Evolutionary conservation across 53 echinoderm and acorn worm species (phyloP).

Genomic region (Stichopus horrens): DNA sequence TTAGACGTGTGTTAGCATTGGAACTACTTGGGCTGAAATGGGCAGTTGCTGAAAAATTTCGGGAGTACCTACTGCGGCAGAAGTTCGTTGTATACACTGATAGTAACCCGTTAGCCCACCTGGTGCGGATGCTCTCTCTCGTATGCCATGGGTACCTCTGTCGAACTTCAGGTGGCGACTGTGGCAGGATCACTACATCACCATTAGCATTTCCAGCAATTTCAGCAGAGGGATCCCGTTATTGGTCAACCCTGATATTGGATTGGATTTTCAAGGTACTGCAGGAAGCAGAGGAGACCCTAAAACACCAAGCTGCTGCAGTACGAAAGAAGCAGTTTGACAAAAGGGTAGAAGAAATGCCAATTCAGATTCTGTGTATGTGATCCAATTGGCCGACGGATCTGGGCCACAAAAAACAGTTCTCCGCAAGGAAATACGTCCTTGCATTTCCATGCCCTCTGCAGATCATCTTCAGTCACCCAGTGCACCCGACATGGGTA

Average conservation of each 20-base stretch:
- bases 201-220: slow-evolving; percentile 4
- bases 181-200: slow-evolving; percentile 4
- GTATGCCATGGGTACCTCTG: neutral
- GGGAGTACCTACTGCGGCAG: slow-evolving; percentile 39
- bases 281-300: slow-evolving; percentile 39
- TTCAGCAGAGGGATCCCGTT: slow-evolving; percentile 6
- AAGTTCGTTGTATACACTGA: slow-evolving; percentile 50
- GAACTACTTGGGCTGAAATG: slow-evolving; percentile 53
- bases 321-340: slow-evolving; percentile 33
- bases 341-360: slow-evolving; percentile 35
- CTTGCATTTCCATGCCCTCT: too few species aligned
- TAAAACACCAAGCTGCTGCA: slow-evolving; percentile 31
- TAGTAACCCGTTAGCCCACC: slow-evolving; percentile 54
- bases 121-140: neutral
- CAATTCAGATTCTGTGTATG: neutral
- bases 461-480: too few species aligned
- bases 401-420: slow-evolving; percentile 10
- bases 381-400: slow-evolving; percentile 16
- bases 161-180: neutral
- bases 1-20: slow-evolving; percentile 51
- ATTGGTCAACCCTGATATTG: neutral
- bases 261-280: neutral
- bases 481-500: too few species aligned
- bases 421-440: slow-evolving; percentile 16
- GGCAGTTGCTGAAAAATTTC: slow-evolving; percentile 53